Percentiles rank a stretch among this genome's conserved stretches.
Evolutionary conservation across 2,113 vertebrate genomes (phyloP).

Genomic region (Macheiramphus alcinus): DNA sequence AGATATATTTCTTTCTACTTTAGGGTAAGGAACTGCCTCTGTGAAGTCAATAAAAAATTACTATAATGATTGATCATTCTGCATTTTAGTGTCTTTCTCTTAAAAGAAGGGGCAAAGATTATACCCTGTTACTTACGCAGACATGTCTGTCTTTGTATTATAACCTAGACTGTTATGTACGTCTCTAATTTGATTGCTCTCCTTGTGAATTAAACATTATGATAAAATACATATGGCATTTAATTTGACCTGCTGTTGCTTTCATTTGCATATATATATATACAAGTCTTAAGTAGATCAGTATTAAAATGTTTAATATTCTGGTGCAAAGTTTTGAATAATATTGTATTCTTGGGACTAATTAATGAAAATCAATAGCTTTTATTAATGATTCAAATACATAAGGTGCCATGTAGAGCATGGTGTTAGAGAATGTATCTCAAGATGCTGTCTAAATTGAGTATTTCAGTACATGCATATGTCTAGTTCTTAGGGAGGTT

Average conservation of each 20-base stretch:
- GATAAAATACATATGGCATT: not conserved
- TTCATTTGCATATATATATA: not conserved
- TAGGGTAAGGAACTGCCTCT: not conserved
- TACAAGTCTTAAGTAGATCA: not conserved
- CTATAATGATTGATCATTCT: not conserved
- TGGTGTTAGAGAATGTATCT: not conserved
- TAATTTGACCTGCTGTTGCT: not conserved
- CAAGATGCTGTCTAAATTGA: not conserved
- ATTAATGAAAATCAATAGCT: not conserved
- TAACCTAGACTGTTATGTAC: not conserved
- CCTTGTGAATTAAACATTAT: not conserved
- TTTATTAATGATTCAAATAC: not conserved
- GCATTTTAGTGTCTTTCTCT: not conserved
- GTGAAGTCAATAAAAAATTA: not conserved
- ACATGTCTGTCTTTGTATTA: not conserved
- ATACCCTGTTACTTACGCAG: not conserved
- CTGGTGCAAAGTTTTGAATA: not conserved
- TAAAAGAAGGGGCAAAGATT: not conserved
- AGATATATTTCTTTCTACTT: not conserved
- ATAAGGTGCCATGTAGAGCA: not conserved
- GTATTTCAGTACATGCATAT: not conserved
- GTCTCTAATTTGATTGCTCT: not conserved
- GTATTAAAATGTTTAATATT: not conserved
- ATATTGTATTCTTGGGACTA: not conserved
- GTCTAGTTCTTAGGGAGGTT: not conserved